Percentiles rank a stretch among this genome's conserved stretches.
Conservation (phyloP, 2,113 vertebrate genomes). For the Bujurquina vittata region DNA sequence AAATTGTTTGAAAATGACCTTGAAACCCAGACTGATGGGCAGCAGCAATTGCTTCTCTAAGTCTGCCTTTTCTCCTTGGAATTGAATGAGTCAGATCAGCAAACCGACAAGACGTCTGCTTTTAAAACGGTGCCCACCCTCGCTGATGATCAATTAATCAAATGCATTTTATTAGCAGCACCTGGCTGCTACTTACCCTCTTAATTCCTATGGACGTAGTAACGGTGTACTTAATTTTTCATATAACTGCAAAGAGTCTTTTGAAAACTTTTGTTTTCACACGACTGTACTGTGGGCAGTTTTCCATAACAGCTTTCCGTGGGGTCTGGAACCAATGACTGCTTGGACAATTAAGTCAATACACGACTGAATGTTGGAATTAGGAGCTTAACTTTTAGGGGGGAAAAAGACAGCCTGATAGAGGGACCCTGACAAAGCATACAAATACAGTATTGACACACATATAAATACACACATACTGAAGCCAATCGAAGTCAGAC, state of each 20-base stretch:
- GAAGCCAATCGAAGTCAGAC: slow-evolving; percentile 31
- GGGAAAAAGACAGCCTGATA: slow-evolving; percentile 43
- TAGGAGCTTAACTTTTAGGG: slow-evolving; percentile 66
- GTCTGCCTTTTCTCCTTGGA: not conserved
- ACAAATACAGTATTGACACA: not conserved
- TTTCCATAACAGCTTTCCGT: slow-evolving; percentile 50
- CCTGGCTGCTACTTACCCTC: no score
- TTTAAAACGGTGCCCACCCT: not conserved
- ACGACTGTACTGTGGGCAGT: not conserved
- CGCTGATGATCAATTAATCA: not conserved
- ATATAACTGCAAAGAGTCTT: not conserved
- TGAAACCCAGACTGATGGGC: not conserved
- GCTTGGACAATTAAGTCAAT: slow-evolving; percentile 73
- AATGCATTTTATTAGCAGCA: no score
- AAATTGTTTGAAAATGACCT: not conserved
- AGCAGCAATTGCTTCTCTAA: not conserved
- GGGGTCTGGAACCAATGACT: slow-evolving; percentile 59
- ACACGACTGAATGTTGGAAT: slow-evolving; percentile 67
- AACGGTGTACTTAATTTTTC: no score
- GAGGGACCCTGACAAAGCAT: slow-evolving; percentile 59
- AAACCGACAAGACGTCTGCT: not conserved
- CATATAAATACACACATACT: slow-evolving; percentile 31
- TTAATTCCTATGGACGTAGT: no score
- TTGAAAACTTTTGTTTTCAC: not conserved
- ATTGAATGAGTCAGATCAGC: not conserved